Percentiles rank a stretch among this genome's conserved stretches.
phyloP scores from a whole-genome alignment of 2,113 vertebrate species.

The Chamaetylas fuelleborni region DNA sequence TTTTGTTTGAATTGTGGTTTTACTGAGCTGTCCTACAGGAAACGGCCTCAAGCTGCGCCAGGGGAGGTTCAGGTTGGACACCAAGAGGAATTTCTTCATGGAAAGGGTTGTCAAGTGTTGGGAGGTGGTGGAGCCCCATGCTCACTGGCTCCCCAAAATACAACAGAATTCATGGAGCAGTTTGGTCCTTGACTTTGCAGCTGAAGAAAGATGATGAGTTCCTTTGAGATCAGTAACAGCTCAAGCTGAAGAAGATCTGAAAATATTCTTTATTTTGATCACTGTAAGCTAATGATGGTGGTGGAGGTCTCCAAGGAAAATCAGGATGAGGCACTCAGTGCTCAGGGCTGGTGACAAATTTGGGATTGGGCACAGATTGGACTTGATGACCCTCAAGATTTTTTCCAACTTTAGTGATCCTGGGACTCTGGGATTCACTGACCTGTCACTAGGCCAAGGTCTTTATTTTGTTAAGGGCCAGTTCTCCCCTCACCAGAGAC shows the following conservation, averaged over 20 bases:
- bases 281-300: too few relatives aligned
- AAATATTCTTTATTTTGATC: too few relatives aligned
- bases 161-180: too few relatives aligned
- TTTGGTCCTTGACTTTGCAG: too few relatives aligned
- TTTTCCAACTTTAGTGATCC: not conserved
- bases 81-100: not conserved
- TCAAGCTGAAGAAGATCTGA: too few relatives aligned
- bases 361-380: not conserved
- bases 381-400: rapidly evolving
- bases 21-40: not conserved
- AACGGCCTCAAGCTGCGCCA: rapidly evolving
- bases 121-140: not conserved
- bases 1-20: not conserved
- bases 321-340: not conserved
- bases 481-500: not conserved
- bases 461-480: not conserved
- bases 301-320: not conserved
- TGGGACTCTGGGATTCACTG: not conserved
- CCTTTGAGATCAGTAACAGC: too few relatives aligned
- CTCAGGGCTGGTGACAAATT: not conserved
- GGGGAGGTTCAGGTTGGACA: not conserved
- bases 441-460: not conserved
- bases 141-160: too few relatives aligned
- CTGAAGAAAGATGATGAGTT: too few relatives aligned
- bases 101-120: not conserved